Evolutionary conservation across 2,888 invertebrate genomes (phyloP).

Genomic region (Nemoura dubitans): DNA sequence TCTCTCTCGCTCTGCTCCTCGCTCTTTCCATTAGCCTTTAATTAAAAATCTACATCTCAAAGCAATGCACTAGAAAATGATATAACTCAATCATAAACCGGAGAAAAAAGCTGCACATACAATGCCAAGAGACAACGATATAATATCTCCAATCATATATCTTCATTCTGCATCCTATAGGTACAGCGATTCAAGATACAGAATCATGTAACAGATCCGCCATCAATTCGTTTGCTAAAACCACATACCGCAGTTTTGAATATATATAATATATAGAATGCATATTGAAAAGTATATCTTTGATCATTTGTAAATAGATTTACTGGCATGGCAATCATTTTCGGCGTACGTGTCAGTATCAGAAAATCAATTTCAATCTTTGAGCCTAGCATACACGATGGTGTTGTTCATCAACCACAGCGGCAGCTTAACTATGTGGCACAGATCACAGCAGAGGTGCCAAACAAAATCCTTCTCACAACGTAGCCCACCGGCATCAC

Average conservation of each 20-base stretch:
- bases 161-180: background rate
- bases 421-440: background rate
- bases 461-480: background rate
- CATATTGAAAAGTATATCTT: background rate
- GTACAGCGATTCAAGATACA: background rate
- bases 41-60: background rate
- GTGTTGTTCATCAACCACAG: background rate
- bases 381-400: background rate
- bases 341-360: background rate
- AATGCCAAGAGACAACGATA: background rate
- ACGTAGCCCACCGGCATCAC: background rate
- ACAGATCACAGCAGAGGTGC: background rate
- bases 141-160: background rate
- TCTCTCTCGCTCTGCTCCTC: background rate
- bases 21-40: background rate
- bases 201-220: background rate
- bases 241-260: background rate
- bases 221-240: background rate
- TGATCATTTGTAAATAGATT: background rate
- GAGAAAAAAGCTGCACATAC: background rate
- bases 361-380: background rate
- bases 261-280: too few relatives aligned
- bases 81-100: background rate
- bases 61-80: background rate
- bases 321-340: background rate